Conservation (phyloP, 2,888 invertebrate species). For the Trachelus stipa region DNA sequence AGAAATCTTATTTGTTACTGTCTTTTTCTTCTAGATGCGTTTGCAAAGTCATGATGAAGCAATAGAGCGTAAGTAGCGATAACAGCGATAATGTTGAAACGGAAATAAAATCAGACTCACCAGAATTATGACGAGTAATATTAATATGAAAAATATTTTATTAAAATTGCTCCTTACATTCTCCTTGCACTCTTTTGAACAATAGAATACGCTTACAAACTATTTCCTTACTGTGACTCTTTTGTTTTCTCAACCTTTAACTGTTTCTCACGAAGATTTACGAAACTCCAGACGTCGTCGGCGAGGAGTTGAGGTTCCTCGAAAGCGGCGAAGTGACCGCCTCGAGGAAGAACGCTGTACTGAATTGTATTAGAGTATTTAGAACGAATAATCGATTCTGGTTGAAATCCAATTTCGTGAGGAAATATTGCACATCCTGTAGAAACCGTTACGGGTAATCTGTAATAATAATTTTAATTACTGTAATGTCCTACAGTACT, state of each 20-base stretch:
- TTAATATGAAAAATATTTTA: background rate
- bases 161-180: background rate
- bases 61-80: background rate
- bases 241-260: slow-evolving; percentile 19
- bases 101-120: background rate
- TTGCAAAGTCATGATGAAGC: background rate
- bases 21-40: background rate
- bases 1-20: background rate
- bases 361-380: slow-evolving; percentile 78
- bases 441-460: slow-evolving; percentile 77
- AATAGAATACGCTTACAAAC: background rate
- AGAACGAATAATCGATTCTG: slow-evolving; percentile 72
- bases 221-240: background rate
- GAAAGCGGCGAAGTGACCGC: slow-evolving; percentile 90
- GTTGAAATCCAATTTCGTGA: slow-evolving; percentile 73
- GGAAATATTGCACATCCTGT: slow-evolving; percentile 81
- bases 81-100: background rate
- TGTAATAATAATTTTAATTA: slow-evolving; percentile 57
- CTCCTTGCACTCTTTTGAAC: background rate
- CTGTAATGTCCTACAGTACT: background rate
- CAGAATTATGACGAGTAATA: background rate
- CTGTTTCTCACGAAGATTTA: slow-evolving; percentile 60
- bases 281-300: slow-evolving; percentile 76
- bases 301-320: slow-evolving; percentile 81
- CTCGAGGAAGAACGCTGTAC: slow-evolving; percentile 74